These are phyloP conservation scores for Dolichallabes microphthalmus DNA, from an alignment of 2,113 vertebrate genomes.

Conservation along the genomic window DNA sequence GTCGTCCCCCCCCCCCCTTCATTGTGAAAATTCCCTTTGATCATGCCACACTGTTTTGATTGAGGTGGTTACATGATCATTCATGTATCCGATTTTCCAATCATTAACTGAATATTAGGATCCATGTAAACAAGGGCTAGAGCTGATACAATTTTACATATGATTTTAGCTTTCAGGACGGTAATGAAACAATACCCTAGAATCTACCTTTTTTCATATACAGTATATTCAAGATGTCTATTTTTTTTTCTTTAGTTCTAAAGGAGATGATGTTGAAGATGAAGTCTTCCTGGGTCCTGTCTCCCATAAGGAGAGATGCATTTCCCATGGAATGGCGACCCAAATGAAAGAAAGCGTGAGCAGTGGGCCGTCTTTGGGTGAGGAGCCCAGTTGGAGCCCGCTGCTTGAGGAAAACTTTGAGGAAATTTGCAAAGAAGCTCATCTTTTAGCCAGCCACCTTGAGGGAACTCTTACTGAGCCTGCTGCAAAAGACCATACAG, in stretches of 20 bases:
- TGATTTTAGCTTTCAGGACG: not conserved
- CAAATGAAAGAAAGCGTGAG: not conserved
- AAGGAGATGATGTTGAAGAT: constrained; percentile 75
- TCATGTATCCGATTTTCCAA: no score
- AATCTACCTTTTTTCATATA: not conserved
- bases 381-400: constrained; percentile 73
- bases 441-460: constrained; percentile 75
- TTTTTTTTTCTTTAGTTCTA: constrained; percentile 61
- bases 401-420: constrained; percentile 79
- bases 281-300: constrained; percentile 85
- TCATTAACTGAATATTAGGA: no score
- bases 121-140: no score
- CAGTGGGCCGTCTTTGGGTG: not conserved
- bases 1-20: no score
- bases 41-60: no score
- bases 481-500: not conserved
- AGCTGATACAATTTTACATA: not conserved
- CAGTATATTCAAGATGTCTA: not conserved
- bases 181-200: not conserved
- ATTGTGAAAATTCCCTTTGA: no score
- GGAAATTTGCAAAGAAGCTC: constrained; percentile 86
- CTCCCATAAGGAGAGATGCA: constrained; percentile 74
- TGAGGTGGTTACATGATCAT: no score
- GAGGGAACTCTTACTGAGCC: constrained; percentile 55
- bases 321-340: constrained; percentile 64